Evolutionary conservation across 2,797 vertebrate species (phyloP).

Genomic region (Etheostoma perlongum): DNA sequence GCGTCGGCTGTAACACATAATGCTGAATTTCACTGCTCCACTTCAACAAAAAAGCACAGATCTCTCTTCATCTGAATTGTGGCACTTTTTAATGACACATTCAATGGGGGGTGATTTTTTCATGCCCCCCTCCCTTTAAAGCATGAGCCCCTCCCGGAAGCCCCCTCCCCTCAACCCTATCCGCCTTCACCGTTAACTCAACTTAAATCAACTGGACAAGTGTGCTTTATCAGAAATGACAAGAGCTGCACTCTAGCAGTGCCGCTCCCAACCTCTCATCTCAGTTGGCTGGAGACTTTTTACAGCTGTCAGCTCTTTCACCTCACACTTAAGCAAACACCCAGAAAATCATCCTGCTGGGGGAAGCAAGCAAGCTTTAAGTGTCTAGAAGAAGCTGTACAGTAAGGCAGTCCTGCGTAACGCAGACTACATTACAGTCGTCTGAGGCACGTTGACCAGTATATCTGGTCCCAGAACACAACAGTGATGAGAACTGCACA

Average conservation of each 20-base stretch:
- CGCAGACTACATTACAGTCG: conserved; percentile 1
- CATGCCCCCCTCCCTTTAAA: conserved; percentile 33
- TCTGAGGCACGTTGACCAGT: conserved; percentile 18
- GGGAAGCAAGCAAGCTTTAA: conserved; percentile 24
- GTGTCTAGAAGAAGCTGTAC: conserved; percentile 30
- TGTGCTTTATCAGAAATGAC: conserved; percentile 75
- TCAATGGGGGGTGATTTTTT: conserved; percentile 27
- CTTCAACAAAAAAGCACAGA: conserved; percentile 21
- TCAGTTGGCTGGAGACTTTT: conserved; percentile 72
- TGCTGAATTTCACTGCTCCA: conserved; percentile 19
- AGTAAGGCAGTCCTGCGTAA: conserved; percentile 29
- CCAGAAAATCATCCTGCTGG: conserved; percentile 55
- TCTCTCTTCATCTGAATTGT: conserved; percentile 55
- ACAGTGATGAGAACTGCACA: neutral
- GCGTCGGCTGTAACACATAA: conserved; percentile 26
- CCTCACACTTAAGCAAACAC: conserved; percentile 64
- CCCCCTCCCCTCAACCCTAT: neutral
- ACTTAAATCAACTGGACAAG: conserved; percentile 74
- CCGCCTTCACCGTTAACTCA: conserved; percentile 59
- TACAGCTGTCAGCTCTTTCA: conserved; percentile 79
- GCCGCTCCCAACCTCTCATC: conserved; percentile 69
- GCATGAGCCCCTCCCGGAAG: conserved; percentile 16
- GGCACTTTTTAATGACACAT: conserved; percentile 52
- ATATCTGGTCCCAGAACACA: conserved; percentile 6
- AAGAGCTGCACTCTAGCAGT: conserved; percentile 74